Percentiles rank a stretch among this genome's conserved stretches.
phyloP scores from a whole-genome alignment of 2,888 invertebrate genomes.

The Dexiosoma caninum region DNA sequence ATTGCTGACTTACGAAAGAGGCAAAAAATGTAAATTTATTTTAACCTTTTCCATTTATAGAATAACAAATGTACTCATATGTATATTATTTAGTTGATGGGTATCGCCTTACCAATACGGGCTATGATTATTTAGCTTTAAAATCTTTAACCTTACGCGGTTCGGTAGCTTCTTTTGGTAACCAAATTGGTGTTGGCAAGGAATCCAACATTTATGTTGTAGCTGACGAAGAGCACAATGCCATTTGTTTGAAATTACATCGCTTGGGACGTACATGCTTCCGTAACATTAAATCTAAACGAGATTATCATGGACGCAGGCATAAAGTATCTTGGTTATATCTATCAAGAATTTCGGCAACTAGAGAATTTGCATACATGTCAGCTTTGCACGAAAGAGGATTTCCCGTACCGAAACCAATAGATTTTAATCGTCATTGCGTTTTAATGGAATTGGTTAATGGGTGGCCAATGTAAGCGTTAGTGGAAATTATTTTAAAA shows the following conservation, averaged over 20 bases:
- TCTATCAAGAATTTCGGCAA: slow-evolving; percentile 95
- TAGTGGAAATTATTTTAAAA: background rate
- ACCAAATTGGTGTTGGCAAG: slow-evolving; percentile 99
- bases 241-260: slow-evolving; percentile 94
- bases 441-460: slow-evolving; percentile 96
- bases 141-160: slow-evolving; percentile 90
- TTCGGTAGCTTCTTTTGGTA: slow-evolving; percentile 92
- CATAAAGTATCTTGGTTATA: slow-evolving; percentile 96
- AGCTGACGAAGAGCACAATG: slow-evolving; percentile 86
- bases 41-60: no score
- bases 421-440: slow-evolving; percentile 96
- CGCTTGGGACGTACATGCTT: slow-evolving; percentile 96
- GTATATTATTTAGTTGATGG: slow-evolving; percentile 92
- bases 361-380: slow-evolving; percentile 98
- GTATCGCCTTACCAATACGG: slow-evolving; percentile 94
- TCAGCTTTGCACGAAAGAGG: slow-evolving; percentile 92
- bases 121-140: slow-evolving; percentile 97
- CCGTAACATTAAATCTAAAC: slow-evolving; percentile 94
- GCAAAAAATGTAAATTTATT: slow-evolving; percentile 86
- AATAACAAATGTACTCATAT: no score
- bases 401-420: slow-evolving; percentile 96
- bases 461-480: slow-evolving; percentile 87
- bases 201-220: slow-evolving; percentile 98
- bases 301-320: slow-evolving; percentile 97
- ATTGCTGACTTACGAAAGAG: slow-evolving; percentile 94